Evolutionary conservation across 2,888 invertebrate genomes (phyloP), one percentile per base, ranked within the genome.

Genomic region (Entomobrya proxima): DNA sequence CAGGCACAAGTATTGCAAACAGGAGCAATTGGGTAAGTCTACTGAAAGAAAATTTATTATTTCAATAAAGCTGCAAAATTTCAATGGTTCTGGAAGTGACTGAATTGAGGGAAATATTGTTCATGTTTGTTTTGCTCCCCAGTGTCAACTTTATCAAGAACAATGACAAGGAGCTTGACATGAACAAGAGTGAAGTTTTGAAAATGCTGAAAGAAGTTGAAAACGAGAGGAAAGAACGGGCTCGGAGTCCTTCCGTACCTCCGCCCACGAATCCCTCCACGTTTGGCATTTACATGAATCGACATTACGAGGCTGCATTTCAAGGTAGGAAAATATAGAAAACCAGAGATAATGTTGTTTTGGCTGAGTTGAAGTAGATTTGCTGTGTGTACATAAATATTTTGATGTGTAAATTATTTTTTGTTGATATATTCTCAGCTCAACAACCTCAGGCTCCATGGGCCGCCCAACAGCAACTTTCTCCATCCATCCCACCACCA

Each of bases 111-210:
- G n/a, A 40, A 40, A 15, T 40, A 40, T 40, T 40, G 7, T 11
- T 40, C 7, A n/a, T 58, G 15, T 30, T 72, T 72, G 9, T n/a
- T 11, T n/a, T 75, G 15, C 6, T 52, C 67, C 79, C 91, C 92
- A 98, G 98, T 91, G 97, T 98, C 37, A 98, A 98, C 93, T 98
- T 98, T 93, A 97, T 97, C 94, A 97, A 97, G 93, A 97, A 97
- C 93, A 30, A 80, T 15, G 97, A 97, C 92, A 96, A 95, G 92
- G 95, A 95, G 89, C 97, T 97, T 93, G 96, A 96, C 91, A 94
- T 95, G 81, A 95, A 96, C 90, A 96, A 96, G 91, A 97, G 97
- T 91, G 97, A 96, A 91, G 97, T 97, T 52, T 95, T 96, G 92
- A 96, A 96, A 92, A 96, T 97, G 94, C 94, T 97, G 86, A 96